Percentiles rank a stretch among this genome's conserved stretches.
Evolutionary conservation across 2,888 invertebrate species (phyloP).

Genomic region (Nemapogon koenigi): DNA sequence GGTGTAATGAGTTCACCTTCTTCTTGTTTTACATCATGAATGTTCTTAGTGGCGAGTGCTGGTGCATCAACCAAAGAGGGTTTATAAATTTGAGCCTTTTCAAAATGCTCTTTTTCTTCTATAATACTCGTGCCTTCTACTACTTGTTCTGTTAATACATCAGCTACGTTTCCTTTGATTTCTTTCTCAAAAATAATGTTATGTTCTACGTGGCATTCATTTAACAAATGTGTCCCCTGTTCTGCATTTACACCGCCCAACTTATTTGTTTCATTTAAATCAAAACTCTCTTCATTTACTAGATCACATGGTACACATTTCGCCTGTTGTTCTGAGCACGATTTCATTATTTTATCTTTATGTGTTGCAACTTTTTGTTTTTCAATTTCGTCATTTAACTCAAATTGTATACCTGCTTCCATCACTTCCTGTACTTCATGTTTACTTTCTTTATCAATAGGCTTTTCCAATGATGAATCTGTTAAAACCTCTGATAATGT

Average conservation of each 20-base stretch:
- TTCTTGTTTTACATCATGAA: too few species aligned
- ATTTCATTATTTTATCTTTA: conserved; percentile 10
- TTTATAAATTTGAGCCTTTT: not conserved
- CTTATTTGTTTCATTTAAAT: conserved; percentile 8
- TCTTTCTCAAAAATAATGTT: conserved; percentile 12
- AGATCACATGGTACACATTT: not conserved
- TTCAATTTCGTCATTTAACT: conserved; percentile 12
- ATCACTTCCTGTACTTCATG: conserved; percentile 9
- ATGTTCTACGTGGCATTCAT: conserved; percentile 5
- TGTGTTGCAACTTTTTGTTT: conserved; percentile 12
- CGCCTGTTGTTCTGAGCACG: conserved; percentile 11
- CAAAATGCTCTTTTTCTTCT: conserved; percentile 5
- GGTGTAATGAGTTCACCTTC: too few species aligned
- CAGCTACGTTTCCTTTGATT: conserved; percentile 14
- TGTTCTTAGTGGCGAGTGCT: too few species aligned
- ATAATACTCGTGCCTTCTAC: not conserved
- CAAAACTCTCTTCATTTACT: conserved; percentile 10
- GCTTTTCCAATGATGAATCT: conserved; percentile 11
- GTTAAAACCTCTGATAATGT: too few species aligned
- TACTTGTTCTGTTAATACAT: conserved; percentile 17
- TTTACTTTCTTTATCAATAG: conserved; percentile 15
- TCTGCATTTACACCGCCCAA: conserved; percentile 9
- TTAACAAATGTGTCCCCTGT: not conserved
- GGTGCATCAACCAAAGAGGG: too few species aligned
- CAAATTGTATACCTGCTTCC: conserved; percentile 16